These are phyloP conservation scores for Podargus strigoides DNA, from an alignment of 2,797 vertebrate genomes.

Conservation along the genomic window DNA sequence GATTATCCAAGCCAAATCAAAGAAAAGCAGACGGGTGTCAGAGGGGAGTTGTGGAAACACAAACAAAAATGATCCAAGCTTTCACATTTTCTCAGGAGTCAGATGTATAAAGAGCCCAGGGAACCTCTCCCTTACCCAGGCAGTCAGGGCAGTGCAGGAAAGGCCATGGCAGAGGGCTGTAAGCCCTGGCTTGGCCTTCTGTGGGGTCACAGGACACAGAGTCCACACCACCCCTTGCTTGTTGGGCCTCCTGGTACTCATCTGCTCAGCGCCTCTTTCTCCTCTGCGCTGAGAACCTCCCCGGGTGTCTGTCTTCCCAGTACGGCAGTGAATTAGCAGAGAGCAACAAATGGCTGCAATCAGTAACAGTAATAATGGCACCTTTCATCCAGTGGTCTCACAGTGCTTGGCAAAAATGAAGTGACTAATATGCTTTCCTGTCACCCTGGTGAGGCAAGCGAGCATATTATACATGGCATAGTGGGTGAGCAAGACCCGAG, in stretches of 20 bases:
- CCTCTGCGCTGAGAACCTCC: not conserved
- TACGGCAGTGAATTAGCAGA: not conserved
- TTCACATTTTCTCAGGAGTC: not conserved
- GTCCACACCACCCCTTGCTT: accelerated
- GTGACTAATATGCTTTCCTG: accelerated
- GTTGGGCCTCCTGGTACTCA: not conserved
- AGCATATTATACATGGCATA: accelerated
- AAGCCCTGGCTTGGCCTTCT: not conserved
- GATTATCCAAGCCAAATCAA: not conserved
- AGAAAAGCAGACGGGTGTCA: not conserved
- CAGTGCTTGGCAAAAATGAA: not conserved
- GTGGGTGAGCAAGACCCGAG: not conserved
- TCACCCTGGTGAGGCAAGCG: accelerated
- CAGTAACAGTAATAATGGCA: not conserved
- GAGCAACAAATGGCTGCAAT: accelerated
- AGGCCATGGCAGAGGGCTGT: not conserved
- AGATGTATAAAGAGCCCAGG: not conserved
- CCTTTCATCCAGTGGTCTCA: not conserved
- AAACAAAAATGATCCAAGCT: not conserved
- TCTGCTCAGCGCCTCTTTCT: not conserved
- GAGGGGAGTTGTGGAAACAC: not conserved
- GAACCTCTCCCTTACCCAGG: not conserved
- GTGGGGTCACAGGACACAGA: not conserved
- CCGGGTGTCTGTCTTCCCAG: not conserved
- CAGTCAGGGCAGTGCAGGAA: not conserved